Percentiles rank a stretch among this genome's conserved stretches.
Conservation (phyloP, 2,113 vertebrate genomes). For the Theropithecus gelada region DNA sequence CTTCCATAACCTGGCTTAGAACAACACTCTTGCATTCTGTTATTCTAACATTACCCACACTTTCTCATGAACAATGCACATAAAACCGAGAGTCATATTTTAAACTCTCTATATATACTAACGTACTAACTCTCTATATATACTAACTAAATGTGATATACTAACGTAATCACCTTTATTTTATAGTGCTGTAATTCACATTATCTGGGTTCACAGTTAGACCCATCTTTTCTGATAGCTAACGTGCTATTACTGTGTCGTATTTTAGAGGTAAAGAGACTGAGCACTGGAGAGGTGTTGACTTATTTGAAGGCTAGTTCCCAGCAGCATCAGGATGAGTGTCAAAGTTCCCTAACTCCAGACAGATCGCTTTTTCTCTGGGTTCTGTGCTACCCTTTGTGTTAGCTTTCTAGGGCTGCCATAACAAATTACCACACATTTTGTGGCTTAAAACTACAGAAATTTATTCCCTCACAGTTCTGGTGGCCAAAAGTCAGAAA, state of each 20-base stretch:
- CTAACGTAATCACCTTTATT: neutral
- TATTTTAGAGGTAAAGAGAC: neutral
- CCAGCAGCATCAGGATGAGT: neutral
- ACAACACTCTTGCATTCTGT: too few relatives aligned
- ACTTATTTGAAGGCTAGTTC: neutral
- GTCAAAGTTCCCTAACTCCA: neutral
- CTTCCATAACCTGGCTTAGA: neutral
- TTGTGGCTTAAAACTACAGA: neutral
- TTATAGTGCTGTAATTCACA: neutral
- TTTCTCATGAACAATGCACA: neutral
- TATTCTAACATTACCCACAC: neutral
- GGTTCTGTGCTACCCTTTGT: neutral
- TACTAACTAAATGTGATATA: fast-evolving
- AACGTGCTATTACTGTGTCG: neutral
- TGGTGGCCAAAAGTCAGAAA: neutral
- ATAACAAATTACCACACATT: neutral
- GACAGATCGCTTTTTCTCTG: too few relatives aligned
- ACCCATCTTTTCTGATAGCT: neutral
- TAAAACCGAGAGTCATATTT: neutral
- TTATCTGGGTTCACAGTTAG: neutral
- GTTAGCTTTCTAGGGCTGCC: neutral
- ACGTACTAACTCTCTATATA: neutral
- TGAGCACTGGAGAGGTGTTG: neutral
- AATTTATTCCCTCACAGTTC: neutral
- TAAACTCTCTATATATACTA: neutral